phyloP scores from a whole-genome alignment of 1,140 invertebrate species.

The Drosophila ananassae region DNA sequence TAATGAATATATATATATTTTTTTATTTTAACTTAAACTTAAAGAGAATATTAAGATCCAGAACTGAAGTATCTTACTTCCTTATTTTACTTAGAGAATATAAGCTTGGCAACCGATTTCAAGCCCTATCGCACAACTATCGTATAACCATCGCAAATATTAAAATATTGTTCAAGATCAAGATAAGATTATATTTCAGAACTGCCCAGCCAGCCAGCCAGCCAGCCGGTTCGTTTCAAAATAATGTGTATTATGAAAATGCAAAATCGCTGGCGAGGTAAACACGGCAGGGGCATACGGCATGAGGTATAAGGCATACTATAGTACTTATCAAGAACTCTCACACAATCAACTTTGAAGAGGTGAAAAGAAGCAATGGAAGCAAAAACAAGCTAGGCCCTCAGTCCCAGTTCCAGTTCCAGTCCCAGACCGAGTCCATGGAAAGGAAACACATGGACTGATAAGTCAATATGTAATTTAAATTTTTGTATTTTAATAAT shows the following conservation, averaged over 20 bases:
- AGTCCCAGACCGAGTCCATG: too few species aligned
- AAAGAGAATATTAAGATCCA: too few species aligned
- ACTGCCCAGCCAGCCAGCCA: background rate
- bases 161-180: background rate
- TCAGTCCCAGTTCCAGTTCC: too few species aligned
- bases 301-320: too few species aligned
- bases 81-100: too few species aligned
- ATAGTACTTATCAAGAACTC: constrained; percentile 15
- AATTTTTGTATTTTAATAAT: constrained; percentile 76
- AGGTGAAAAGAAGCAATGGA: constrained; percentile 37
- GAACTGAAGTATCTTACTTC: too few species aligned
- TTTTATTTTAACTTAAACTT: too few species aligned
- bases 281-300: constrained; percentile 15
- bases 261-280: constrained; percentile 42
- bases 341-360: constrained; percentile 32
- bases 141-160: background rate
- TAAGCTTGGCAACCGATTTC: too few species aligned
- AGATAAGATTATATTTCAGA: constrained; percentile 1
- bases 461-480: constrained; percentile 79
- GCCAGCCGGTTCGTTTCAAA: background rate
- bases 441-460: constrained; percentile 32
- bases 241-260: constrained; percentile 18
- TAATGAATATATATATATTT: too few species aligned
- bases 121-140: too few species aligned
- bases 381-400: constrained; percentile 4